Evolutionary conservation across 1,140 invertebrate genomes (phyloP).

Genomic region (Cataglyphis hispanica): DNA sequence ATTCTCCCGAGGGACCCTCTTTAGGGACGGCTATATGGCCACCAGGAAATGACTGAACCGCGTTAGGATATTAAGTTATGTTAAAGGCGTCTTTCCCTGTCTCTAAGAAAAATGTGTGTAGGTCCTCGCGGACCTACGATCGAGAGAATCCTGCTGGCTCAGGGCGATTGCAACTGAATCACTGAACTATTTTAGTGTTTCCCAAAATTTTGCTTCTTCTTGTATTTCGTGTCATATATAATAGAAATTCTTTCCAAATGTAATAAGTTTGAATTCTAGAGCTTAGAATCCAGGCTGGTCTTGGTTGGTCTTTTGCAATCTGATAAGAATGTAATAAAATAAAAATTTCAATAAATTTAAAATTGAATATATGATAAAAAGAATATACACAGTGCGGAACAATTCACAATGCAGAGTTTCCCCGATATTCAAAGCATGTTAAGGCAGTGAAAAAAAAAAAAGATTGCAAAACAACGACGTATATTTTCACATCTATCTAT

Average conservation of each 20-base stretch:
- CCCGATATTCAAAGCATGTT: not conserved
- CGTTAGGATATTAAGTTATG: slow-evolving; percentile 86
- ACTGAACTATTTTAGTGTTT: slow-evolving; percentile 27
- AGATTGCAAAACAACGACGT: slow-evolving; percentile 5
- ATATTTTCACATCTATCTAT: not conserved
- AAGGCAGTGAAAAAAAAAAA: not conserved
- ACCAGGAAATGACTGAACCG: slow-evolving; percentile 86
- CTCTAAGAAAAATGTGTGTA: slow-evolving; percentile 76
- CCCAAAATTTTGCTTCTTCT: not conserved
- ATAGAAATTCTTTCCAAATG: not conserved
- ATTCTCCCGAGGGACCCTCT: slow-evolving; percentile 84
- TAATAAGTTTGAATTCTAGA: not conserved
- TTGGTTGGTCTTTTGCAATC: too few relatives aligned
- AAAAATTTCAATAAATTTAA: slow-evolving; percentile 14
- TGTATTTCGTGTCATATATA: not conserved
- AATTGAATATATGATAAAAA: not conserved
- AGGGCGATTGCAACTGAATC: slow-evolving; percentile 57
- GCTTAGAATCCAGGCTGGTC: not conserved
- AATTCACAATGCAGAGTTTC: not conserved
- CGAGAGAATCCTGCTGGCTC: slow-evolving; percentile 58
- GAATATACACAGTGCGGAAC: not conserved
- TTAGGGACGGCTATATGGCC: slow-evolving; percentile 83
- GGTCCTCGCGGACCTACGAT: slow-evolving; percentile 52
- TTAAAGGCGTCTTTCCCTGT: slow-evolving; percentile 74
- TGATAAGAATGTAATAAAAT: not conserved